phyloP scores from a whole-genome alignment of 1,140 invertebrate genomes.

The Bombus confusus region DNA sequence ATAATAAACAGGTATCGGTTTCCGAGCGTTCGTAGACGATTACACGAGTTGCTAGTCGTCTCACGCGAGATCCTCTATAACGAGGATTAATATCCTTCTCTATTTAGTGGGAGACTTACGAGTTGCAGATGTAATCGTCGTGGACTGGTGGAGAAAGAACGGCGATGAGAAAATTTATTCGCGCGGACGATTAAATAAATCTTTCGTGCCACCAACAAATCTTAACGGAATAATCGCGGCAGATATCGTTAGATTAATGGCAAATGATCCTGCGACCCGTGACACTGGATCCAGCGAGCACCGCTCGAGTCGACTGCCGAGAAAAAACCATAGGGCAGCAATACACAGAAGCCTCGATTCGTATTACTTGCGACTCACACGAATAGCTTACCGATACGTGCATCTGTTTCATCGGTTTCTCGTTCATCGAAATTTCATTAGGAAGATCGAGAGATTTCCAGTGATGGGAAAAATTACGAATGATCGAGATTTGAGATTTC shows the following conservation, averaged over 20 bases:
- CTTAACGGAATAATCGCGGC: conserved; percentile 38
- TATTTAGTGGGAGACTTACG: conserved; percentile 23
- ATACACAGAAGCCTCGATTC: not conserved
- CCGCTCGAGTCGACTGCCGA: not conserved
- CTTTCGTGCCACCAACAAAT: conserved; percentile 46
- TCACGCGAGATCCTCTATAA: conserved; percentile 44
- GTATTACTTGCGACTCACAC: too few relatives aligned
- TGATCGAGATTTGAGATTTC: not conserved
- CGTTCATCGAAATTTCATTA: too few relatives aligned
- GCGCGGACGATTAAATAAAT: conserved; percentile 39
- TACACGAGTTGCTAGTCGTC: conserved; percentile 16
- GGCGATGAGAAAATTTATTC: conserved; percentile 55
- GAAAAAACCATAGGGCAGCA: not conserved
- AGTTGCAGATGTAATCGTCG: conserved; percentile 39
- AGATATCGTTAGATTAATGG: conserved; percentile 53
- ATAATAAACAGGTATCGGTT: conserved; percentile 48
- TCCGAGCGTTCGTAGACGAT: conserved; percentile 17
- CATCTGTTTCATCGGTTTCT: not conserved
- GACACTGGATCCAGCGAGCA: not conserved
- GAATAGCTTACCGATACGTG: not conserved
- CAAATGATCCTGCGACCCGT: conserved; percentile 3
- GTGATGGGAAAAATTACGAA: not conserved
- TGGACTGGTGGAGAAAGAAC: conserved; percentile 23
- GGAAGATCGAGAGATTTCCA: not conserved
- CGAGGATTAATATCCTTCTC: conserved; percentile 53